Evolutionary conservation across 2,888 invertebrate species (phyloP).

Genomic region (Biston betularia): DNA sequence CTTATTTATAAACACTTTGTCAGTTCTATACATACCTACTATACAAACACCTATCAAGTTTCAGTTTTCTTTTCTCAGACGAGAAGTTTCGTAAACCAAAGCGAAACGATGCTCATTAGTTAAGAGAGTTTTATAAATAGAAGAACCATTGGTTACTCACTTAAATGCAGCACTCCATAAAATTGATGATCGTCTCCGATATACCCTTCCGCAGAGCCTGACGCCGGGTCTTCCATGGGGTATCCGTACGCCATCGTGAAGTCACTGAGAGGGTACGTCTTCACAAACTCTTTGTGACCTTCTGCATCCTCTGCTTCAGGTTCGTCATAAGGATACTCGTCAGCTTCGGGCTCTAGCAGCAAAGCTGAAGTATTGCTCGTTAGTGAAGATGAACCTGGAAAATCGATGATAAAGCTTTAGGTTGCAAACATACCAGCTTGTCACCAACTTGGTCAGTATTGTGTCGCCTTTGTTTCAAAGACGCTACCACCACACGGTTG

Average conservation of each 20-base stretch:
- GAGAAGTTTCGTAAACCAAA: too few species aligned
- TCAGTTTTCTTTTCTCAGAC: too few species aligned
- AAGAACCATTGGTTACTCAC: slow-evolving; percentile 45
- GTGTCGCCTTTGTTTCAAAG: too few species aligned
- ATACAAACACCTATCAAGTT: too few species aligned
- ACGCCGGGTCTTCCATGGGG: slow-evolving; percentile 63
- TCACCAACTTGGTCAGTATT: too few species aligned
- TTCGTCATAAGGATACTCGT: slow-evolving; percentile 12
- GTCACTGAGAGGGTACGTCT: slow-evolving; percentile 53
- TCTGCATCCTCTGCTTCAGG: slow-evolving; percentile 37
- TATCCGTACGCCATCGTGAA: slow-evolving; percentile 74
- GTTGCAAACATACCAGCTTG: too few species aligned
- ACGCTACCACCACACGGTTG: too few species aligned
- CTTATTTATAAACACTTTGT: too few species aligned
- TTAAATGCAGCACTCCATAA: slow-evolving; percentile 74
- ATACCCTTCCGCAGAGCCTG: slow-evolving; percentile 77
- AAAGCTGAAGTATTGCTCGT: slow-evolving; percentile 56
- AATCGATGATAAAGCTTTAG: too few species aligned
- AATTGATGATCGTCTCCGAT: slow-evolving; percentile 77
- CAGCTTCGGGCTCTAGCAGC: slow-evolving; percentile 63
- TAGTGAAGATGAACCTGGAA: slow-evolving; percentile 58
- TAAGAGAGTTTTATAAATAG: too few species aligned
- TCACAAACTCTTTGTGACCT: slow-evolving; percentile 27
- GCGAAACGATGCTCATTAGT: too few species aligned
- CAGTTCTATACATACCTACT: too few species aligned